phyloP scores from a whole-genome alignment of 2,888 invertebrate species.

The Agrenia bidenticulata region DNA sequence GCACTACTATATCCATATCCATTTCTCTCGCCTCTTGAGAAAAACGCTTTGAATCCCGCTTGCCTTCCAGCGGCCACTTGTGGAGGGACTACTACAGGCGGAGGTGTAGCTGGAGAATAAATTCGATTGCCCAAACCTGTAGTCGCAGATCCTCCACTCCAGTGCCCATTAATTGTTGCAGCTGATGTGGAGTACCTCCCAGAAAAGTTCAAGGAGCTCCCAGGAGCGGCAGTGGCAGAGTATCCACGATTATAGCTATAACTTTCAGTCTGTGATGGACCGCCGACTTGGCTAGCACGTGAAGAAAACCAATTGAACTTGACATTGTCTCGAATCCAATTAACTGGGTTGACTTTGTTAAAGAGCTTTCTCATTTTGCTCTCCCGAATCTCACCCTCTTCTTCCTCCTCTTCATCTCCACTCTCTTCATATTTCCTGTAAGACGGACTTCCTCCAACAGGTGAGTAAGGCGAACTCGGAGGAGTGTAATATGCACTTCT shows the following conservation, averaged over 20 bases:
- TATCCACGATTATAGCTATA: neutral
- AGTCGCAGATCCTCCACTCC: conserved; percentile 6
- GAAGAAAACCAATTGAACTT: too few species aligned
- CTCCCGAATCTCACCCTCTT: neutral
- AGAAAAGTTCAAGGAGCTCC: neutral
- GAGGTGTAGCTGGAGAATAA: conserved; percentile 12
- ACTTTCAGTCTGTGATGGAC: neutral
- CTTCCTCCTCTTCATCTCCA: conserved; percentile 7
- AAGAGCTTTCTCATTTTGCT: conserved; percentile 8
- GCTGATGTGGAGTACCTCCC: neutral
- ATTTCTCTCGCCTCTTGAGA: conserved; percentile 24
- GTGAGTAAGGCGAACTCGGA: conserved; percentile 11
- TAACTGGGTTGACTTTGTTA: conserved; percentile 21
- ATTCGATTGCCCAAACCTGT: neutral
- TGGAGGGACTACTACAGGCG: conserved; percentile 17
- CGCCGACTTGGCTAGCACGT: too few species aligned
- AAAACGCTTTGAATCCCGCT: conserved; percentile 27
- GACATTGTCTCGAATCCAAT: conserved; percentile 10
- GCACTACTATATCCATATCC: conserved; percentile 27
- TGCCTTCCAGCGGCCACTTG: conserved; percentile 14
- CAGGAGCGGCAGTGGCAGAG: conserved; percentile 10
- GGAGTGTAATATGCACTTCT: neutral
- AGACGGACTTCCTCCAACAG: conserved; percentile 4
- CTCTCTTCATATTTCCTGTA: conserved; percentile 1
- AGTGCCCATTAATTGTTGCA: neutral